Percentiles rank a stretch among this genome's conserved stretches.
phyloP scores from a whole-genome alignment of 2,113 vertebrate species.

The Phaethornis superciliosus region DNA sequence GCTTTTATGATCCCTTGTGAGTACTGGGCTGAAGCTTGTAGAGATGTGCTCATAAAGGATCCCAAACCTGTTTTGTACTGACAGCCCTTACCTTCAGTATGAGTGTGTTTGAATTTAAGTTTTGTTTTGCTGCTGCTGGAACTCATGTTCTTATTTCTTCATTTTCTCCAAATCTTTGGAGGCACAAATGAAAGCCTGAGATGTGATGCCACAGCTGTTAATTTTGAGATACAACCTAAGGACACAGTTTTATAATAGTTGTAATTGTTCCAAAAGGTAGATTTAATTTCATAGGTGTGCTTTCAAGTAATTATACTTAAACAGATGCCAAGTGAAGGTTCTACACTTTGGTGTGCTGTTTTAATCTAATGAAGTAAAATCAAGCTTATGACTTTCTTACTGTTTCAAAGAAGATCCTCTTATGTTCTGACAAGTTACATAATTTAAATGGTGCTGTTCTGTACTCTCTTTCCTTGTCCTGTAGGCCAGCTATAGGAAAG shows the following conservation, averaged over 20 bases:
- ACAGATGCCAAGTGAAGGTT: slow-evolving; percentile 35
- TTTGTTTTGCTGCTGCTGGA: background rate
- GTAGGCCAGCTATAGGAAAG: background rate
- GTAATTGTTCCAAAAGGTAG: slow-evolving; percentile 6
- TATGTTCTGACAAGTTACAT: background rate
- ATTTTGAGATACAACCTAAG: background rate
- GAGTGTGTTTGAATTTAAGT: background rate
- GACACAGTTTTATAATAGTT: slow-evolving; percentile 37
- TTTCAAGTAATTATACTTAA: slow-evolving; percentile 39
- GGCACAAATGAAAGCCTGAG: background rate
- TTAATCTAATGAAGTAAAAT: slow-evolving; percentile 45
- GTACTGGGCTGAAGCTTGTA: background rate
- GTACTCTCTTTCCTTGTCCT: background rate
- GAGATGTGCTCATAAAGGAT: background rate
- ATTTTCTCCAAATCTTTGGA: background rate
- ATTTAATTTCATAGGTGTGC: slow-evolving; percentile 27
- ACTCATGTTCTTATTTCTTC: background rate
- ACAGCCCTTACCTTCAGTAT: background rate
- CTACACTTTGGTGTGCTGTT: background rate
- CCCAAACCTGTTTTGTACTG: background rate
- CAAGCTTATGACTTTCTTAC: background rate
- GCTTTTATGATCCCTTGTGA: background rate
- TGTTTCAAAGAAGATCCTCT: slow-evolving; percentile 1
- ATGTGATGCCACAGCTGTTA: background rate
- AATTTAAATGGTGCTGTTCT: slow-evolving; percentile 23